phyloP scores from a whole-genome alignment of 2,888 invertebrate genomes.

The Galerucella nymphaeae region DNA sequence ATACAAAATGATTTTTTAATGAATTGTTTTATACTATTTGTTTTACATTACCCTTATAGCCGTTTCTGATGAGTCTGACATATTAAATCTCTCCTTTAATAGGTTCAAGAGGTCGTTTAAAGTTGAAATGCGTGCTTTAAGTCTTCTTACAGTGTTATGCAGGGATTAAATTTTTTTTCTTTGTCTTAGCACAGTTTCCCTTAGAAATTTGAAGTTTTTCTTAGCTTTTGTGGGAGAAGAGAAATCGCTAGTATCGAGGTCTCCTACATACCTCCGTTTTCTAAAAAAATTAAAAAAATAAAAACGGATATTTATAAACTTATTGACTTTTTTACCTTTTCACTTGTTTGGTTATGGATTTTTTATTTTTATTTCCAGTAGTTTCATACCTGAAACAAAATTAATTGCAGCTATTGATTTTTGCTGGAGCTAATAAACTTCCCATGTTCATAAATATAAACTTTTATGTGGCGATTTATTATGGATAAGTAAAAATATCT shows the following conservation, averaged over 20 bases:
- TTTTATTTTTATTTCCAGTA: too few relatives aligned
- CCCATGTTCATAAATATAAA: too few relatives aligned
- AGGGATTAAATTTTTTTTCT: too few relatives aligned
- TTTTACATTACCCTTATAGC: constrained; percentile 15
- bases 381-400: too few relatives aligned
- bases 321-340: too few relatives aligned
- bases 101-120: constrained; percentile 17
- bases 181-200: neutral
- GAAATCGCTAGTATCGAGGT: constrained; percentile 29
- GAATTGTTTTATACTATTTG: neutral
- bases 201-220: constrained; percentile 23
- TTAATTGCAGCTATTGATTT: too few relatives aligned
- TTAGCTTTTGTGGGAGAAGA: constrained; percentile 26
- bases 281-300: constrained; percentile 14
- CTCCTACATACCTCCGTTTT: constrained; percentile 23
- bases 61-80: constrained; percentile 24
- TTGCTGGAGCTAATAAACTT: too few relatives aligned
- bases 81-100: constrained; percentile 13
- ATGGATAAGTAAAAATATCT: too few relatives aligned
- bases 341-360: too few relatives aligned
- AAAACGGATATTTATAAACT: too few relatives aligned
- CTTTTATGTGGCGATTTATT: too few relatives aligned
- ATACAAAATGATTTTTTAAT: constrained; percentile 7
- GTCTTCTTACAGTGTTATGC: constrained; percentile 9
- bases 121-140: constrained; percentile 11